Base-by-base conservation (phyloP, 1,140 invertebrate species). In the Pararge aegeria region DNA sequence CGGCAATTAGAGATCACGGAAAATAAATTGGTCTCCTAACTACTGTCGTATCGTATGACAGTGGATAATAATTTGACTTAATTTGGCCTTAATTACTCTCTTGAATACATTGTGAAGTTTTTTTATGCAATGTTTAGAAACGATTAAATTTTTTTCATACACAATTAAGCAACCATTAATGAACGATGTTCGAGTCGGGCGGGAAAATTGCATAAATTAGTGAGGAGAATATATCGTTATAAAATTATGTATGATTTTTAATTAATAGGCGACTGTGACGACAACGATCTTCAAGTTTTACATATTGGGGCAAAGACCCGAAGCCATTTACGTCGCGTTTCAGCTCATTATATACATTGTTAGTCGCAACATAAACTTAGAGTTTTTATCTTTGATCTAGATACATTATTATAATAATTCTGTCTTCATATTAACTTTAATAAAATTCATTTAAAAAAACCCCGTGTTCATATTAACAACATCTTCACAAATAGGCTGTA, bases 161-260 rank as follows among this genome's bases (percentile, higher is more conserved):
- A 64, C 61, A 68, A 68, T 68, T 68, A 64, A 68, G 65, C 61
- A 57, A 46, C 54, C 37, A 58, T 59, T 68, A 67, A 67, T 56
- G 59, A 56, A 57, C 52, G 55, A 62, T 20, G 34, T 52, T 40
- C 37, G 53, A 7, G 53, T 56, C 38, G 40, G 21, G 37, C 29
- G 24, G 37, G 38, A 44, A 56, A 37, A 37, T 27, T 54, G 58
- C 51, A 62, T 62, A 62, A 42, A 62, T 62, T 56, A 62, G 48
- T 34, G 19, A 29, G 42, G 53, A 40, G 21, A 49, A 46, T 52
- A 55, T 50, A 52, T 30, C 48, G 42, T 12, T 34, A 12, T n/a
- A 10, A 34, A 2, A 6, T 34, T 3, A 37, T 53, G 54, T 34
- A 15, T 48, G 51, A 51, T 60, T 40, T 54, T 54, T 54, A 52